Conservation (phyloP, 1,140 invertebrate genomes). For the Macrosteles quadrilineatus region DNA sequence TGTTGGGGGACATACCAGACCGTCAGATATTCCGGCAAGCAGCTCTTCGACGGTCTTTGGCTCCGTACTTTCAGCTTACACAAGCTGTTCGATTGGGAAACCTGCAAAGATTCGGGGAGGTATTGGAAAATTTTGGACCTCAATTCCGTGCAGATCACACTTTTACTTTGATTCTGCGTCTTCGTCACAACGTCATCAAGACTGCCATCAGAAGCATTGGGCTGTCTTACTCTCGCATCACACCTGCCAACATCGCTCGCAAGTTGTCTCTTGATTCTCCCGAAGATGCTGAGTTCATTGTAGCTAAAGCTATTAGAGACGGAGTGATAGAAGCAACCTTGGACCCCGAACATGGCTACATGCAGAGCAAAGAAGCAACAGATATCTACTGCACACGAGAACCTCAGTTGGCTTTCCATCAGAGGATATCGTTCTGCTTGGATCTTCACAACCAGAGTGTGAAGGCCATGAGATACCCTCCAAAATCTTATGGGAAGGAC, state of each 20-base stretch:
- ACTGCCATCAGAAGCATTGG: conserved; percentile 97
- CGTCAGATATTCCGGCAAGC: conserved; percentile 84
- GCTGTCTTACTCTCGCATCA: conserved; percentile 95
- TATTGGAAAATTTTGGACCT: conserved; percentile 85
- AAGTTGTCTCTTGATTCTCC: conserved; percentile 93
- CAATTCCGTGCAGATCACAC: conserved; percentile 90
- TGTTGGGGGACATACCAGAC: conserved; percentile 97
- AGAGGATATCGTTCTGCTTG: conserved; percentile 96
- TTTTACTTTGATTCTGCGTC: conserved; percentile 89
- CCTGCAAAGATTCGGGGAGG: conserved; percentile 90
- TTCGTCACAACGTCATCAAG: conserved; percentile 99
- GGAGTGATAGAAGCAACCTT: conserved; percentile 97
- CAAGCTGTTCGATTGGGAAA: conserved; percentile 97
- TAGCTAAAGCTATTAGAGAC: conserved; percentile 99
- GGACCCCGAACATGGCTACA: conserved; percentile 93
- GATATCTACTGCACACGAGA: conserved; percentile 98
- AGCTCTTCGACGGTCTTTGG: conserved; percentile 80
- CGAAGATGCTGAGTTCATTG: conserved; percentile 98
- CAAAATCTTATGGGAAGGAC: conserved; percentile 98
- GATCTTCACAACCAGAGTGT: conserved; percentile 98
- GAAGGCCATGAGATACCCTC: conserved; percentile 98
- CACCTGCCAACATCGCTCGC: conserved; percentile 89
- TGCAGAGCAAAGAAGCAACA: conserved; percentile 95
- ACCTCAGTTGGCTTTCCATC: conserved; percentile 95
- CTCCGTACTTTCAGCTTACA: conserved; percentile 96